Conservation (phyloP, 2,888 invertebrate genomes). For the Diplazon laetatorius region DNA sequence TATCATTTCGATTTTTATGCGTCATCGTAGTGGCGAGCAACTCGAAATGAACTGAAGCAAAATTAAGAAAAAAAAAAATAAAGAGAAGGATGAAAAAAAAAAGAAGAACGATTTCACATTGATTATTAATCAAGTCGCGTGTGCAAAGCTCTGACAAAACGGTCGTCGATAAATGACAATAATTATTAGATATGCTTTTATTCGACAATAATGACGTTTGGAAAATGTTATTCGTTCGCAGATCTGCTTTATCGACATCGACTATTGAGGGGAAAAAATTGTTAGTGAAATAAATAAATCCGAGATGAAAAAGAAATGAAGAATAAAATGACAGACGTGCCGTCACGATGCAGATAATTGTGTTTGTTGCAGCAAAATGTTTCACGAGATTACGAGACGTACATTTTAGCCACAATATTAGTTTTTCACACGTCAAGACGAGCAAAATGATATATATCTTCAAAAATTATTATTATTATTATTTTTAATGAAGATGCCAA, state of each 20-base stretch:
- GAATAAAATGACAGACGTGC: neutral
- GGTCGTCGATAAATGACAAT: slow-evolving; percentile 66
- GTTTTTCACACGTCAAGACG: too few species aligned
- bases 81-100: neutral
- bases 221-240: slow-evolving; percentile 53
- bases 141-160: too few species aligned
- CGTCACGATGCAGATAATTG: neutral
- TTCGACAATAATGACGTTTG: slow-evolving; percentile 66
- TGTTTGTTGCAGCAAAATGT: neutral
- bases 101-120: neutral
- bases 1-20: neutral
- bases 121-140: neutral
- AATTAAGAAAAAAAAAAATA: too few species aligned
- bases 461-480: neutral
- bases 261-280: slow-evolving; percentile 32
- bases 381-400: slow-evolving; percentile 1
- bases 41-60: too few species aligned
- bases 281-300: too few species aligned
- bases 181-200: slow-evolving; percentile 65
- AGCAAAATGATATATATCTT: neutral
- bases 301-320: neutral
- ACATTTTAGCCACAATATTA: slow-evolving; percentile 6
- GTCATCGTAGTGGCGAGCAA: neutral
- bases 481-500: too few species aligned
- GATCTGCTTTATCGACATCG: slow-evolving; percentile 12